Conservation (phyloP, 2,113 vertebrate genomes). For the Girardinichthys multiradiatus region DNA sequence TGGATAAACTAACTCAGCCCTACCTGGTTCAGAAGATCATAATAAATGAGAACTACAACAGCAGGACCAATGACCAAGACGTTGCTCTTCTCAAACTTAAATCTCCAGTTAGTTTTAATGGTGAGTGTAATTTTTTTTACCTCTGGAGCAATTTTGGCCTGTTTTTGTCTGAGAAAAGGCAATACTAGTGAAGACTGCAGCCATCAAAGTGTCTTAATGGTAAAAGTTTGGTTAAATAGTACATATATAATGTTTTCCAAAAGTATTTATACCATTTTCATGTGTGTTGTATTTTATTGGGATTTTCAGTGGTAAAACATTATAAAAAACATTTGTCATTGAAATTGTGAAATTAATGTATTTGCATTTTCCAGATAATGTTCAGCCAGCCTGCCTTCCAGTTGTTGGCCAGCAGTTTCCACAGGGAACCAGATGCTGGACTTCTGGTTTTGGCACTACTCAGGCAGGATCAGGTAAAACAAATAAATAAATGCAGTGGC, state of each 20-base stretch:
- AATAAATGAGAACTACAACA: constrained; percentile 84
- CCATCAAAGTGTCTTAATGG: too few relatives aligned
- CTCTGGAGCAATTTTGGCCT: too few relatives aligned
- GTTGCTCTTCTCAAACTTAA: constrained; percentile 85
- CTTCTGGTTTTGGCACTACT: constrained; percentile 88
- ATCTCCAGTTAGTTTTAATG: constrained; percentile 75
- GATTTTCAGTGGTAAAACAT: neutral
- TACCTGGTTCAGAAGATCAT: constrained; percentile 81
- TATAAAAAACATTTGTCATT: neutral
- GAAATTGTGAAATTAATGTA: neutral
- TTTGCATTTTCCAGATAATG: constrained; percentile 74
- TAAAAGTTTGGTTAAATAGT: too few relatives aligned
- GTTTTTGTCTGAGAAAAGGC: too few relatives aligned
- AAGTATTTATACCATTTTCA: neutral
- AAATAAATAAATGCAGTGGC: neutral
- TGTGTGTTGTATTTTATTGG: neutral
- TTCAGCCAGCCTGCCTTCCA: constrained; percentile 90
- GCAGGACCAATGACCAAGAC: constrained; percentile 83
- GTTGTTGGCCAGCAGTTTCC: constrained; percentile 78
- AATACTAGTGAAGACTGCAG: too few relatives aligned
- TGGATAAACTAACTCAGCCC: constrained; percentile 61
- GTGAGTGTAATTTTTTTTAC: constrained; percentile 71
- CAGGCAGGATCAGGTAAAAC: constrained; percentile 49
- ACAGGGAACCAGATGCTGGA: constrained; percentile 83
- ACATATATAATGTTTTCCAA: neutral